Evolutionary conservation across 2,797 vertebrate genomes (phyloP).

Genomic region (Eidolon dupreanum): DNA sequence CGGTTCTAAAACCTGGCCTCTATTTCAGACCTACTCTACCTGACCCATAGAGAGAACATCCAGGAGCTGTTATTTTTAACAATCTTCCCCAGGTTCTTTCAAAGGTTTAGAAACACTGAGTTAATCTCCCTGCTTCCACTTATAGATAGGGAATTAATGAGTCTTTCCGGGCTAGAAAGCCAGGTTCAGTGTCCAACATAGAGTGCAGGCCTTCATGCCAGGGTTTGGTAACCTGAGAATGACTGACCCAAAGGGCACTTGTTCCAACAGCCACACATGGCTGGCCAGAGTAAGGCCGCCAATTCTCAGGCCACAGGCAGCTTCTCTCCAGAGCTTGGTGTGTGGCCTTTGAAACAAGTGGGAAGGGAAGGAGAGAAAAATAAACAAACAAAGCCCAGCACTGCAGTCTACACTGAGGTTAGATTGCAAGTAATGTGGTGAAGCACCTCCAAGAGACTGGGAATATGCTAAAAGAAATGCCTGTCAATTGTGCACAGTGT

Average conservation of each 20-base stretch:
- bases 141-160: not conserved
- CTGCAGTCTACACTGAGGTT: not conserved
- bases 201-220: not conserved
- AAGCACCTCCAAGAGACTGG: constrained; percentile 20
- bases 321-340: constrained; percentile 1
- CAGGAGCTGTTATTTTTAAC: not conserved
- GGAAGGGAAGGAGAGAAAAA: constrained; percentile 31
- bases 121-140: not conserved
- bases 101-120: not conserved
- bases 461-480: constrained; percentile 13
- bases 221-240: not conserved
- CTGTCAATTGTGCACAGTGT: not conserved
- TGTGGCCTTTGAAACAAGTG: constrained; percentile 50
- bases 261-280: not conserved
- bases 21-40: not conserved
- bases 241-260: not conserved
- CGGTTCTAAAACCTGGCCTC: not conserved
- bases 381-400: constrained; percentile 41
- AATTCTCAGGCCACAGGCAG: not conserved
- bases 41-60: not conserved
- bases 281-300: not conserved
- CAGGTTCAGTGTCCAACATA: not conserved
- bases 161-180: not conserved
- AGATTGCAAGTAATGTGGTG: not conserved
- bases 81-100: not conserved